Percentiles rank a stretch among this genome's conserved stretches.
Conservation (phyloP, 1,140 invertebrate species). For the Stenopsyche tienmushanensis region DNA sequence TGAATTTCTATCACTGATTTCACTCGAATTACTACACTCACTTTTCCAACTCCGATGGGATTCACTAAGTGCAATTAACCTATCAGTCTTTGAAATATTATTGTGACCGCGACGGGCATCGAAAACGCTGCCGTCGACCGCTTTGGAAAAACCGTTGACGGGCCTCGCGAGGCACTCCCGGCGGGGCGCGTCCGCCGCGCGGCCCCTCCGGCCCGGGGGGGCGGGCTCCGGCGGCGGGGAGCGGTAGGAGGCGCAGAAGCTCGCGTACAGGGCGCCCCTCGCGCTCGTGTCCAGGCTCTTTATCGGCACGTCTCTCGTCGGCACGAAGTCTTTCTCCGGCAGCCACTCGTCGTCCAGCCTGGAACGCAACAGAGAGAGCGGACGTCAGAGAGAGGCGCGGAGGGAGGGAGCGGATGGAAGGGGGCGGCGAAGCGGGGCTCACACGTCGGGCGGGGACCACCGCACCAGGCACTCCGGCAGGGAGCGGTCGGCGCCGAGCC, state of each 20-base stretch:
- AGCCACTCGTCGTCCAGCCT: slow-evolving; percentile 67
- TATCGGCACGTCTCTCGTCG: slow-evolving; percentile 57
- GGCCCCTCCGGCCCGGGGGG: background rate
- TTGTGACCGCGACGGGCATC: slow-evolving; percentile 34
- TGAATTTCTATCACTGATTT: slow-evolving; percentile 1
- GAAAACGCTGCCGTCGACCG: slow-evolving; percentile 22
- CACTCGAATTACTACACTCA: slow-evolving; percentile 10
- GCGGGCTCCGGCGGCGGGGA: background rate
- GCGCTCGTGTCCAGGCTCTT: slow-evolving; percentile 40
- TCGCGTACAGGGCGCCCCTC: slow-evolving; percentile 43
- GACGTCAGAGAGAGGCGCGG: too few relatives aligned
- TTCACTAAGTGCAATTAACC: slow-evolving; percentile 31
- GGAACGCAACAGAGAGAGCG: too few relatives aligned
- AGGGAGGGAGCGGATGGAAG: too few relatives aligned
- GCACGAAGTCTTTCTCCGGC: slow-evolving; percentile 57
- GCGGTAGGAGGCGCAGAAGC: slow-evolving; percentile 37
- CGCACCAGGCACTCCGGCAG: slow-evolving; percentile 62
- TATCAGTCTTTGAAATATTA: slow-evolving; percentile 41
- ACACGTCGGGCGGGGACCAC: slow-evolving; percentile 72
- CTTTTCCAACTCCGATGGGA: slow-evolving; percentile 15
- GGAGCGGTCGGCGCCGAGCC: slow-evolving; percentile 60
- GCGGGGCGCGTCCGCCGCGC: background rate
- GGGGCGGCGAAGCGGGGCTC: slow-evolving; percentile 54
- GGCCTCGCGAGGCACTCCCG: background rate
- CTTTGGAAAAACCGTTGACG: slow-evolving; percentile 28